Evolutionary conservation across 2,888 invertebrate genomes (phyloP), one percentile per base, ranked within the genome.

Genomic region (Athrips mouffetella): DNA sequence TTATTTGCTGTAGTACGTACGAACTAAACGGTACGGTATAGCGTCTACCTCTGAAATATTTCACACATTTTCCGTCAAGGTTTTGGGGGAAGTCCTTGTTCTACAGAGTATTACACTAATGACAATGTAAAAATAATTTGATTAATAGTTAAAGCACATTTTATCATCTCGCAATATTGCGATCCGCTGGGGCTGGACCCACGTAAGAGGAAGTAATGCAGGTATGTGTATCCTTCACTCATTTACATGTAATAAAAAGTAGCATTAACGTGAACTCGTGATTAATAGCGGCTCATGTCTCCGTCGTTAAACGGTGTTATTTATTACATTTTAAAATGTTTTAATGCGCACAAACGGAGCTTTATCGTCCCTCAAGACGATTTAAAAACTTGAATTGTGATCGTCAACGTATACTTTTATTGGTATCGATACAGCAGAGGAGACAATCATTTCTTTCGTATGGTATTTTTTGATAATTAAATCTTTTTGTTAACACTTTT

Each of bases 321-420:
- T 87, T 88, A 88, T 86, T 70, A 73, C 80, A 78, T 78, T 85
- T 86, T 83, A 85, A 86, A 86, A 80, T 73, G 78, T 74, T 85
- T 86, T 87, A 83, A 86, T 86, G 84, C 75, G 60, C 51, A 51
- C 59, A 51, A 55, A 55, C 67, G 55, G 48, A 53, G 63, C 70
- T 70, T 69, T 70, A 73, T 70, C 67, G 68, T 55, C 60, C 54
- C 46, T 49, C 51, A 45, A 48, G 49, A 47, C 35, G 30, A 30
- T 49, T 44, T 50, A 48, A 39, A 47, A 53, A 49, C 48, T 49
- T 39, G 53, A 50, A 42, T 53, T 49, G 54, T 55, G 46, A 51
- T 49, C 51, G 50, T 27, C 42, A 41, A 45, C 39, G 42, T 49
- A 54, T 49, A 35, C 42, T 53, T 55, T 60, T 58, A 62, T 60